Evolutionary conservation across 2,888 invertebrate genomes (phyloP).

Genomic region (Mesorhabditis belari): DNA sequence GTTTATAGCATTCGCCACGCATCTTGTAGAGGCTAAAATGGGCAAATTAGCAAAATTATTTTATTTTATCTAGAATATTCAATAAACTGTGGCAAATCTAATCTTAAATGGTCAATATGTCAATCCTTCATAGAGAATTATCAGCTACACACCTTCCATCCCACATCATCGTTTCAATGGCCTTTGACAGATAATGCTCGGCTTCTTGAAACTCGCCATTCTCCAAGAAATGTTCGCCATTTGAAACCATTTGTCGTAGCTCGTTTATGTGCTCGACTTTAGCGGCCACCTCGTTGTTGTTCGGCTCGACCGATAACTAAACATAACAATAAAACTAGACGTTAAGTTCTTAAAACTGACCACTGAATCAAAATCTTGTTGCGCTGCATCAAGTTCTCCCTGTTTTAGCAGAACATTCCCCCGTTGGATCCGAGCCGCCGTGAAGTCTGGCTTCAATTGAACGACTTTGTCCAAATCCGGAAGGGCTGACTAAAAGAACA

Average conservation of each 20-base stretch:
- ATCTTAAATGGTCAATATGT: neutral
- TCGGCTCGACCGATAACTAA: constrained; percentile 67
- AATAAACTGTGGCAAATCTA: neutral
- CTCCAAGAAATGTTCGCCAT: constrained; percentile 16
- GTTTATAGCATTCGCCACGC: constrained; percentile 77
- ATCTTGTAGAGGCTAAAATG: constrained; percentile 68
- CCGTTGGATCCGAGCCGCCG: constrained; percentile 70
- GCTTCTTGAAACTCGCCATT: constrained; percentile 61
- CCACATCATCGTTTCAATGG: constrained; percentile 37
- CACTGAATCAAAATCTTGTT: constrained; percentile 40
- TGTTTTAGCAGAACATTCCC: constrained; percentile 80
- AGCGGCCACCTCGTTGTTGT: constrained; percentile 71
- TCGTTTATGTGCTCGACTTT: constrained; percentile 66
- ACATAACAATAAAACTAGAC: constrained; percentile 11
- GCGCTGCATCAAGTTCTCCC: constrained; percentile 59
- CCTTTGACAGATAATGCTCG: constrained; percentile 62
- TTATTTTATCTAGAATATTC: no score
- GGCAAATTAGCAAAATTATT: neutral
- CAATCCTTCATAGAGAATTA: neutral
- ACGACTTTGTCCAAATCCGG: constrained; percentile 86
- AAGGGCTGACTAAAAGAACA: constrained; percentile 70
- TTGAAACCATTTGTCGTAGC: constrained; percentile 55
- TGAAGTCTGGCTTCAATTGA: constrained; percentile 87
- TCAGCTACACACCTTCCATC: neutral
- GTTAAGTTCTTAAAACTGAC: constrained; percentile 17